A percentile compares a stretch with the other conserved stretches of the same genome.
Conservation (phyloP, 2,888 invertebrate species). For the Meteorus cinctellus region DNA sequence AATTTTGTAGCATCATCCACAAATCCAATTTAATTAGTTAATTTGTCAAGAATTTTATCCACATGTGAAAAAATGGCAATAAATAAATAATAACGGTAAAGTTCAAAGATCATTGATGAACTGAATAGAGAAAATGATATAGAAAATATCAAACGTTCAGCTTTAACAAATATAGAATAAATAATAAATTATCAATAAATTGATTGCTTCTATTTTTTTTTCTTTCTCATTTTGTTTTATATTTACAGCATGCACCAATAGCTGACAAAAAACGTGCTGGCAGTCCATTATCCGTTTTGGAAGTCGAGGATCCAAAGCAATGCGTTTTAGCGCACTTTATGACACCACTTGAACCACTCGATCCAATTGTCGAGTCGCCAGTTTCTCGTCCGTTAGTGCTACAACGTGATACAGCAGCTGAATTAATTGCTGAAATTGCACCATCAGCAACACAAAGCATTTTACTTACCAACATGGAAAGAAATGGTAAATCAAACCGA, state of each 20-base stretch:
- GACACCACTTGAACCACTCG: constrained; percentile 90
- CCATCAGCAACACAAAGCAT: constrained; percentile 80
- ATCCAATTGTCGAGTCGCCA: constrained; percentile 89
- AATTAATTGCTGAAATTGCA: constrained; percentile 84
- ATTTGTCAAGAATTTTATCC: too few relatives aligned
- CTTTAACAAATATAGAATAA: background rate
- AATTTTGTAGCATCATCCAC: too few relatives aligned
- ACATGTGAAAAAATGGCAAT: too few relatives aligned
- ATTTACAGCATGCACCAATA: constrained; percentile 77
- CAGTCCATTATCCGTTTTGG: constrained; percentile 82
- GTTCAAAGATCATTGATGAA: too few relatives aligned
- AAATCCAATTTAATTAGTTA: too few relatives aligned
- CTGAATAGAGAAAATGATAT: too few relatives aligned
- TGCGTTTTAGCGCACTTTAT: constrained; percentile 91
- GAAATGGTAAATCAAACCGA: constrained; percentile 76
- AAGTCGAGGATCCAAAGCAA: constrained; percentile 91
- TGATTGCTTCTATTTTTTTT: background rate
- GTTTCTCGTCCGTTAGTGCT: constrained; percentile 85
- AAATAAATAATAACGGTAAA: too few relatives aligned
- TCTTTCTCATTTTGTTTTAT: background rate
- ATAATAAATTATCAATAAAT: background rate
- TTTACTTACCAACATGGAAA: constrained; percentile 92
- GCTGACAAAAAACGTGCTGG: constrained; percentile 75
- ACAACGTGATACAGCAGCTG: constrained; percentile 85
- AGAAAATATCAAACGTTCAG: too few relatives aligned